These are phyloP conservation scores for Biston betularia DNA, from an alignment of 2,888 invertebrate species.

Conservation along the genomic window DNA sequence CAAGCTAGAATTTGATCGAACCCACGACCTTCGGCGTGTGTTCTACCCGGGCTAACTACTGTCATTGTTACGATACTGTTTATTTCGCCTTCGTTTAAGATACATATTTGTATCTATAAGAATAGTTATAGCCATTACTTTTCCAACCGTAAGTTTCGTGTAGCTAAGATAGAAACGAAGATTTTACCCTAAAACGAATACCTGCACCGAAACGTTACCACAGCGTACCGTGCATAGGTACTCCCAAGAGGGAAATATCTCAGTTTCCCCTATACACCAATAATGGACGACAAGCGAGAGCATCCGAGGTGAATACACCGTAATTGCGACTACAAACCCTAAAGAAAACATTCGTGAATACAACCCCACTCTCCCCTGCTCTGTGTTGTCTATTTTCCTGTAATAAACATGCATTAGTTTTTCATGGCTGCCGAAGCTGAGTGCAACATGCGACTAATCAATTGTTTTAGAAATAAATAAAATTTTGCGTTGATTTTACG, in stretches of 20 bases:
- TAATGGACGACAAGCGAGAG: slow-evolving; percentile 57
- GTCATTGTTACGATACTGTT: not conserved
- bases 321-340: slow-evolving; percentile 58
- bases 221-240: slow-evolving; percentile 30
- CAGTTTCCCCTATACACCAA: slow-evolving; percentile 63
- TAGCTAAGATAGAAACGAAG: slow-evolving; percentile 15
- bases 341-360: slow-evolving; percentile 45
- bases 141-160: slow-evolving; percentile 15
- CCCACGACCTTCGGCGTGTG: no score
- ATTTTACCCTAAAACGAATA: not conserved
- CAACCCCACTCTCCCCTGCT: not conserved
- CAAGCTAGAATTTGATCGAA: no score
- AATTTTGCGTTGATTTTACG: no score
- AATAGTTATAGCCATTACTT: not conserved
- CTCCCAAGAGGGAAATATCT: slow-evolving; percentile 69
- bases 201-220: slow-evolving; percentile 9
- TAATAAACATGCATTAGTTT: slow-evolving; percentile 9
- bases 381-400: not conserved
- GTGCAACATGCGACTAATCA: not conserved
- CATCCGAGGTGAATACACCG: slow-evolving; percentile 67
- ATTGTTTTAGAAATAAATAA: no score
- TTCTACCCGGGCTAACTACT: no score
- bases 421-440: not conserved
- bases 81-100: slow-evolving; percentile 4
- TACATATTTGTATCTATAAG: not conserved